Conservation (phyloP, 2,113 vertebrate species). For the Oreotragus oreotragus region DNA sequence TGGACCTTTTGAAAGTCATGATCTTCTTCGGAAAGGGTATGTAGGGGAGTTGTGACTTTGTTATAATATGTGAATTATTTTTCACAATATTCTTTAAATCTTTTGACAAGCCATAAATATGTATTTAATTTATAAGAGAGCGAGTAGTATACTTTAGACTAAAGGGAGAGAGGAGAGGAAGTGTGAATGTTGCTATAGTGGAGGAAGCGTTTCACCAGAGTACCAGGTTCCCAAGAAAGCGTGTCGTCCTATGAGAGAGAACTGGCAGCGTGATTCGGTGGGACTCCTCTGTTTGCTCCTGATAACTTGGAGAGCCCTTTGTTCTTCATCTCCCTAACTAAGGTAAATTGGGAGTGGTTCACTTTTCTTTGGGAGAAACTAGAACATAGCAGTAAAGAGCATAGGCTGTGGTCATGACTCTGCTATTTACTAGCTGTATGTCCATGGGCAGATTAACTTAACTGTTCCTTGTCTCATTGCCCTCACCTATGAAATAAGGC, state of each 20-base stretch:
- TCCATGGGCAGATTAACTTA: background rate
- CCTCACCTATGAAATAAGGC: background rate
- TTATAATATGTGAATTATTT: conserved; percentile 1
- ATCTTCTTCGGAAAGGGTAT: conserved; percentile 91
- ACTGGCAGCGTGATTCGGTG: background rate
- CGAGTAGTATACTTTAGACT: background rate
- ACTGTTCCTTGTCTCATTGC: background rate
- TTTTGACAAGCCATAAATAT: background rate
- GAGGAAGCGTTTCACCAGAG: background rate
- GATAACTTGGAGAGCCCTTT: background rate
- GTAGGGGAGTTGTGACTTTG: background rate
- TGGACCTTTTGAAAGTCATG: conserved; percentile 87
- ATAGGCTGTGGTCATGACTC: background rate
- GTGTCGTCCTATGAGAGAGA: background rate
- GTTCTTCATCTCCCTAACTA: background rate
- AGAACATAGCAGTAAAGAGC: background rate
- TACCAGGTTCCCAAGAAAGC: background rate
- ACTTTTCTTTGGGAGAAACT: background rate
- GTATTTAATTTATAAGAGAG: background rate
- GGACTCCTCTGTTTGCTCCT: background rate
- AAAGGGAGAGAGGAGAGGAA: background rate
- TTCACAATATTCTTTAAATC: background rate
- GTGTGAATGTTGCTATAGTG: background rate
- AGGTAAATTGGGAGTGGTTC: background rate
- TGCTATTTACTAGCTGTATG: background rate